Conservation (phyloP, 2,888 invertebrate genomes). For the Choreutis nemorana region DNA sequence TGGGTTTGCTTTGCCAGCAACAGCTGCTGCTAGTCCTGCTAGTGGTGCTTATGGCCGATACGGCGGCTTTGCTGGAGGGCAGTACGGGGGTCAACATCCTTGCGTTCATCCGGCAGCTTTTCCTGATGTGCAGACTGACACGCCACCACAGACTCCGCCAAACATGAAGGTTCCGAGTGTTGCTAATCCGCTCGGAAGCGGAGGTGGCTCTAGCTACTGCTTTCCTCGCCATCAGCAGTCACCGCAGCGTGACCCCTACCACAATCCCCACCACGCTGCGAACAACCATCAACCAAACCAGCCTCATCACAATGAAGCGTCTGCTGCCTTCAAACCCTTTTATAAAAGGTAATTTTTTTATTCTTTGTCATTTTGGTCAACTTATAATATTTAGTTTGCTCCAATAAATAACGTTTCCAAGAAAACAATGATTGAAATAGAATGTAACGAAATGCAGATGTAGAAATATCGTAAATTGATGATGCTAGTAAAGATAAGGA, state of each 20-base stretch:
- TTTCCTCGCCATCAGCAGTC: constrained; percentile 61
- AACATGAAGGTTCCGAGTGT: constrained; percentile 90
- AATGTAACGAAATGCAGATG: constrained; percentile 23
- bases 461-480: constrained; percentile 42
- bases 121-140: constrained; percentile 88
- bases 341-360: constrained; percentile 79
- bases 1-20: constrained; percentile 72
- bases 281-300: constrained; percentile 56
- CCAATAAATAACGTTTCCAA: too few relatives aligned
- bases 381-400: background rate
- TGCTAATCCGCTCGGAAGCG: constrained; percentile 75
- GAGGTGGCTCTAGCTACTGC: constrained; percentile 65
- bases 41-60: constrained; percentile 70
- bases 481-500: constrained; percentile 51
- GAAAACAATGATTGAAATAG: constrained; percentile 20
- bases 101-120: constrained; percentile 74
- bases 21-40: constrained; percentile 62
- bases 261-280: constrained; percentile 61
- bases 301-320: constrained; percentile 61
- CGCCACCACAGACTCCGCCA: constrained; percentile 93
- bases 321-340: constrained; percentile 86
- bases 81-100: constrained; percentile 68
- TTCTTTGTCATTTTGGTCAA: background rate
- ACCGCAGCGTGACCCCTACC: constrained; percentile 63
- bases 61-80: constrained; percentile 72